Conservation (phyloP, 2,113 vertebrate genomes). For the Gila orcuttii region DNA sequence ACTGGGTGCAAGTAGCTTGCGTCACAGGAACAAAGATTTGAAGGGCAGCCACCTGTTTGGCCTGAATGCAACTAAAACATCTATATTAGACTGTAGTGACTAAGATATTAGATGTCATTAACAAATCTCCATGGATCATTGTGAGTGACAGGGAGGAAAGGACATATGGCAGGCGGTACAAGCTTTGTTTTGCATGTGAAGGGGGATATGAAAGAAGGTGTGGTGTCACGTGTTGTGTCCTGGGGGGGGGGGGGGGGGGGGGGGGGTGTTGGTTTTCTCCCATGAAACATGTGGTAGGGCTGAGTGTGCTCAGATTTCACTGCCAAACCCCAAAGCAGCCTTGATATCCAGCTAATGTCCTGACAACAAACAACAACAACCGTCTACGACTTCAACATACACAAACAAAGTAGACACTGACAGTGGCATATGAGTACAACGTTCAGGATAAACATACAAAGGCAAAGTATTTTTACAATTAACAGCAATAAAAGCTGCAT, state of each 20-base stretch:
- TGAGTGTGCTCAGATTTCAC: neutral
- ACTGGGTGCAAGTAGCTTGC: neutral
- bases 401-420: neutral
- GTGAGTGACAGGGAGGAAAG: neutral
- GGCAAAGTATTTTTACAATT: neutral
- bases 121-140: constrained; percentile 8
- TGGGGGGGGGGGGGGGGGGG: neutral
- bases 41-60: neutral
- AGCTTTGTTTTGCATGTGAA: constrained; percentile 21
- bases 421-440: neutral
- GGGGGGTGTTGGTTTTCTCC: constrained; percentile 28
- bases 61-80: neutral
- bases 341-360: constrained; percentile 31
- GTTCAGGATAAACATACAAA: neutral
- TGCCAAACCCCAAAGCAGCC: neutral
- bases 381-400: neutral
- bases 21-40: constrained; percentile 15
- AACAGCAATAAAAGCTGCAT: too few species aligned
- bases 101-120: constrained; percentile 23
- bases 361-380: constrained; percentile 26
- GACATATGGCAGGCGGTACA: constrained; percentile 34
- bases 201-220: neutral
- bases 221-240: constrained; percentile 11
- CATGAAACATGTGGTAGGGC: constrained; percentile 15
- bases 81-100: neutral